Percentiles rank a stretch among this genome's conserved stretches.
These are phyloP conservation scores for Parthenolecanium corni DNA, from an alignment of 2,888 invertebrate species.

Conservation along the genomic window DNA sequence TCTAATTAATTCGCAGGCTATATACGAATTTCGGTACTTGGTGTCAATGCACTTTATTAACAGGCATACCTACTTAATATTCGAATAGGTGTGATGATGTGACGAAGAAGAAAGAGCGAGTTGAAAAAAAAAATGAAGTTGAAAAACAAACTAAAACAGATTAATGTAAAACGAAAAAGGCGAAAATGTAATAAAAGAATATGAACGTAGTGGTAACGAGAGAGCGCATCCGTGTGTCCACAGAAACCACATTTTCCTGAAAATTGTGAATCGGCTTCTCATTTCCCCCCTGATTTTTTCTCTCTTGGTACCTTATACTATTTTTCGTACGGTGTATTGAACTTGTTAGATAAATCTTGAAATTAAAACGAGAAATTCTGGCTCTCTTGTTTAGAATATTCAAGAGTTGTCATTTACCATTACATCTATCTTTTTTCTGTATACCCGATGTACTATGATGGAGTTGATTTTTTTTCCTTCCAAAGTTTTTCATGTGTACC, in stretches of 20 bases:
- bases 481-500: slow-evolving; percentile 11
- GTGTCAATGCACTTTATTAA: too few relatives aligned
- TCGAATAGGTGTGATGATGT: too few relatives aligned
- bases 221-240: neutral
- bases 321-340: slow-evolving; percentile 28
- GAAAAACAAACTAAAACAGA: too few relatives aligned
- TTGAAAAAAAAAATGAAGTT: too few relatives aligned
- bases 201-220: too few relatives aligned
- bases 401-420: slow-evolving; percentile 24
- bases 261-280: slow-evolving; percentile 13
- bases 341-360: slow-evolving; percentile 26
- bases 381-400: slow-evolving; percentile 23
- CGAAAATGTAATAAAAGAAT: too few relatives aligned
- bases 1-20: too few relatives aligned
- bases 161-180: too few relatives aligned
- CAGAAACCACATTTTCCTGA: slow-evolving; percentile 2
- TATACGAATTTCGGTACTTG: too few relatives aligned
- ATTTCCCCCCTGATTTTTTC: neutral
- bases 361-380: slow-evolving; percentile 27
- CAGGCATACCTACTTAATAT: too few relatives aligned
- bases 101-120: too few relatives aligned
- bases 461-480: slow-evolving; percentile 1
- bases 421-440: slow-evolving; percentile 7
- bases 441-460: neutral
- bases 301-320: neutral